A percentile compares a stretch with the other conserved stretches of the same genome.
Conservation (phyloP, 2,113 vertebrate species). For the Rhinoptilus africanus region DNA sequence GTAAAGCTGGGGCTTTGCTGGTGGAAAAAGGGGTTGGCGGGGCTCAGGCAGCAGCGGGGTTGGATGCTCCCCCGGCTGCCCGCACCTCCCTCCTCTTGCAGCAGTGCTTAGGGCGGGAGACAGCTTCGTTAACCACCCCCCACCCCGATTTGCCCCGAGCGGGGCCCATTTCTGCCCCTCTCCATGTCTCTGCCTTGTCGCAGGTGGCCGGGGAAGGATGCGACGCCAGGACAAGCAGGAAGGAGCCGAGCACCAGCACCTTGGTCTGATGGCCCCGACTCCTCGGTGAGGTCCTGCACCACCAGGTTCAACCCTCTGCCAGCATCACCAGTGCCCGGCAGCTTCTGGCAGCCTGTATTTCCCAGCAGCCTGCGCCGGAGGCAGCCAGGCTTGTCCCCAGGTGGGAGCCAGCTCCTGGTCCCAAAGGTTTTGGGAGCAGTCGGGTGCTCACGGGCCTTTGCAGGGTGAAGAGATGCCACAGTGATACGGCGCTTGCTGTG, state of each 20-base stretch:
- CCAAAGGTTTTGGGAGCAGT: not conserved
- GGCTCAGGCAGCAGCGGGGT: not conserved
- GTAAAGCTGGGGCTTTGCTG: slow-evolving; percentile 53
- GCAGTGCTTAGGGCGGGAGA: not conserved
- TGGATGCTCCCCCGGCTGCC: not conserved
- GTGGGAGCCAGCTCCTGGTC: not conserved
- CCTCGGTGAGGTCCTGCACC: fast-evolving
- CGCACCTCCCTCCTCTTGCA: no score
- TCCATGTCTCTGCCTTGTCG: fast-evolving
- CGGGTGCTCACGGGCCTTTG: fast-evolving
- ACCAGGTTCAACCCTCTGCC: not conserved
- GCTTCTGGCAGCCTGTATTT: not conserved
- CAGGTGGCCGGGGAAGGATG: not conserved
- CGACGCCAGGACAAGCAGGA: fast-evolving
- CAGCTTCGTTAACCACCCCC: not conserved
- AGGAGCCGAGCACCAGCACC: not conserved
- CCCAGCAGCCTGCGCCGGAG: not conserved
- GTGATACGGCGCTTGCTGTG: fast-evolving
- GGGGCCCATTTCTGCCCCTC: not conserved
- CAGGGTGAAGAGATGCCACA: not conserved
- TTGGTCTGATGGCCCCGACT: fast-evolving
- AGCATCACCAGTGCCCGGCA: fast-evolving
- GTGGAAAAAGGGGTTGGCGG: fast-evolving
- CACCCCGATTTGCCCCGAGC: fast-evolving
- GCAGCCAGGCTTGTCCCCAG: fast-evolving